These are phyloP conservation scores for Agrochola lota DNA, from an alignment of 2,888 invertebrate species.

Conservation along the genomic window DNA sequence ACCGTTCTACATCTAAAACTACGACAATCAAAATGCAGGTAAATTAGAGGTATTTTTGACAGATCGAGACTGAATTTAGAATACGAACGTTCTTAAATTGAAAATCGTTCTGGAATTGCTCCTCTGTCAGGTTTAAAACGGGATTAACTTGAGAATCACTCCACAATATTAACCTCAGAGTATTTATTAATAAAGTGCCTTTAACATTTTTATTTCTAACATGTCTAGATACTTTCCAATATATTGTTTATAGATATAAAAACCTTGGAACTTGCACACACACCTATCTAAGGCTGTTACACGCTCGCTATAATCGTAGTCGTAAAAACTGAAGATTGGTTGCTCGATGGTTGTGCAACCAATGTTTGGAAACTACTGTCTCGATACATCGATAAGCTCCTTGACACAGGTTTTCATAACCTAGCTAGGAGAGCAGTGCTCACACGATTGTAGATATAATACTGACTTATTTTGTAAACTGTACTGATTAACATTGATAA, in stretches of 20 bases:
- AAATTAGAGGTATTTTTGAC: background rate
- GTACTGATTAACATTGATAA: slow-evolving; percentile 72
- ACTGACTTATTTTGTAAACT: background rate
- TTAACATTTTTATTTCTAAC: background rate
- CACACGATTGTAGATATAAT: background rate
- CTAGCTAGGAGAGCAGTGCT: background rate
- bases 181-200: background rate
- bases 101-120: background rate
- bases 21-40: background rate
- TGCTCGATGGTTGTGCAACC: slow-evolving; percentile 78
- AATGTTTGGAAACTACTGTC: slow-evolving; percentile 80
- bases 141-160: background rate
- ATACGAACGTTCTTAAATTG: background rate
- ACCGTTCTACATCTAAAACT: background rate
- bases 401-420: background rate
- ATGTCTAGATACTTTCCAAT: background rate
- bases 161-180: background rate
- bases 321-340: slow-evolving; percentile 81
- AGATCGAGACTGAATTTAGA: background rate
- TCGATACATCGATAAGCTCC: slow-evolving; percentile 74
- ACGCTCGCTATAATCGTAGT: slow-evolving; percentile 74
- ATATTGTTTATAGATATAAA: slow-evolving; percentile 52
- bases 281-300: slow-evolving; percentile 56
- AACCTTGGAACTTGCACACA: slow-evolving; percentile 25
- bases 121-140: background rate